Evolutionary conservation across 92 coral and sea anemone genomes (phyloP).

Genomic region (Ricordea florida): DNA sequence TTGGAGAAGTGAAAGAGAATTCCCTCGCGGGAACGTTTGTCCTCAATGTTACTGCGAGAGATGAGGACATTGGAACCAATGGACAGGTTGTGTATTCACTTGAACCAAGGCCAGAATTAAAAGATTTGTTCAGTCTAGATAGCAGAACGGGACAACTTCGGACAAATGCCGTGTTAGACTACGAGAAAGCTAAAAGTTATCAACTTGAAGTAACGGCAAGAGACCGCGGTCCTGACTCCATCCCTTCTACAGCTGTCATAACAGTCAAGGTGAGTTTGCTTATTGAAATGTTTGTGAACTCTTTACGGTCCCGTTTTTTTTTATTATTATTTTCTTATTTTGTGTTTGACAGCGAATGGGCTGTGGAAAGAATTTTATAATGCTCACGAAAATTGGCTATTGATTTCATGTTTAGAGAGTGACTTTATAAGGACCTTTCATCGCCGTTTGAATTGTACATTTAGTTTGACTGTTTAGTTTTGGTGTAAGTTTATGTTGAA

Average conservation of each 20-base stretch:
- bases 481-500: slow-evolving; percentile 25
- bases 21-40: slow-evolving; percentile 65
- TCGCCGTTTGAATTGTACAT: slow-evolving; percentile 18
- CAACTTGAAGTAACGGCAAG: slow-evolving; percentile 67
- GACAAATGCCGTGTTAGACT: slow-evolving; percentile 72
- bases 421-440: slow-evolving; percentile 2
- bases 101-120: slow-evolving; percentile 34
- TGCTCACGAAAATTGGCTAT: neutral
- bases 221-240: slow-evolving; percentile 85
- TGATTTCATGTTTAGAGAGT: neutral
- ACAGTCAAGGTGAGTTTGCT: slow-evolving; percentile 70
- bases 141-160: slow-evolving; percentile 63
- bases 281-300: neutral
- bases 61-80: slow-evolving; percentile 79
- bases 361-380: neutral
- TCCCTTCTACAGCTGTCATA: slow-evolving; percentile 59
- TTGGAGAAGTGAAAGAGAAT: slow-evolving; percentile 73
- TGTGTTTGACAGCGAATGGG: neutral
- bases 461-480: slow-evolving; percentile 2
- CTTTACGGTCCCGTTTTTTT: neutral
- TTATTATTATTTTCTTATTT: neutral
- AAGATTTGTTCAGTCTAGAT: slow-evolving; percentile 61
- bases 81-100: slow-evolving; percentile 64
- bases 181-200: slow-evolving; percentile 60
- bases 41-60: slow-evolving; percentile 69